Evolutionary conservation across 1,140 invertebrate genomes (phyloP), one percentile per base, ranked within the genome.

Genomic region (Heliconius hermathena): DNA sequence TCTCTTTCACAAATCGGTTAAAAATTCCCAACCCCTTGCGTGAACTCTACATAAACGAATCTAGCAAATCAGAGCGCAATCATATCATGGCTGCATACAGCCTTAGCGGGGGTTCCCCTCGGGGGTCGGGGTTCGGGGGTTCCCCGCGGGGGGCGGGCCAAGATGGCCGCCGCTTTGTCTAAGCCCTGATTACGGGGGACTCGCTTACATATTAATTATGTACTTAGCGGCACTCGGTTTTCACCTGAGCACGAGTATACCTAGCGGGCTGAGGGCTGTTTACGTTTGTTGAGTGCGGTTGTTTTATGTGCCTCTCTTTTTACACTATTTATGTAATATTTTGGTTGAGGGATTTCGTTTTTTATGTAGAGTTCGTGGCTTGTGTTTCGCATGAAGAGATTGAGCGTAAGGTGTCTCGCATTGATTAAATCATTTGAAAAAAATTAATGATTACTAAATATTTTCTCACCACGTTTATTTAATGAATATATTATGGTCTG

Each of bases 181-280:
- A 88, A 91, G 86, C 83, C 85, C 88, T 92, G 89, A 91, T 92
- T 91, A 91, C 85, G 83, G 90, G 90, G 88, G 85, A 84, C 80
- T 74, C 84, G 85, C 86, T 88, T 90, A 91, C 90, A 93, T 93
- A 91, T 91, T 93, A 92, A 93, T 93, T 93, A 93, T 92, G 86
- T 93, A 91, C 91, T 93, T 87, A 87, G 78, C 74, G 75, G 78
- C 74, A 80, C 77, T 82, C 76, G 74, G 83, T 88, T 88, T 85
- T 82, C 81, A 85, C 84, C 87, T 83, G 82, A 73, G 73, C 77
- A 80, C 79, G 66, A 41, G 60, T 66, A 13, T 66, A 66, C 60
- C 60, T 66, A 29, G 60, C 60, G 60, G 3, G 33, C 33, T 36
- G 60, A 66, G 74, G 20, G 74, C 76, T 73, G 78, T 71, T 73